Conservation (phyloP, 2,113 vertebrate species). For the Peromyscus leucopus region DNA sequence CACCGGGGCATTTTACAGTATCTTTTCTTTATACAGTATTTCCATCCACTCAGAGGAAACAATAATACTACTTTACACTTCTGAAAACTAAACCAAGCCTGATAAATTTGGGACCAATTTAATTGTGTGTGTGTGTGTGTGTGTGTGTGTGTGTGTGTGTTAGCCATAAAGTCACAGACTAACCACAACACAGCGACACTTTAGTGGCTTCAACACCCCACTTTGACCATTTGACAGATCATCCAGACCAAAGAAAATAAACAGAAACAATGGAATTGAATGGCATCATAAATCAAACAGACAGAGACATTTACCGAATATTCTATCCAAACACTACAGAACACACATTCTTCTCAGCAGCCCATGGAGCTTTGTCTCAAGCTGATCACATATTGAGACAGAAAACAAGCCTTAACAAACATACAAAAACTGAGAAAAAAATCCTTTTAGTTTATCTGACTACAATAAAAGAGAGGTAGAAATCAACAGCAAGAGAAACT, state of each 20-base stretch:
- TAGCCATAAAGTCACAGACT: neutral
- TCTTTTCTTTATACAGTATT: too few species aligned
- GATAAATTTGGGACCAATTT: neutral
- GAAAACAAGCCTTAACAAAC: neutral
- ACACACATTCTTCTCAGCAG: neutral
- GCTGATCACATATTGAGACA: neutral
- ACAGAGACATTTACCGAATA: neutral
- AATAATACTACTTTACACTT: neutral
- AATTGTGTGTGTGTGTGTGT: neutral
- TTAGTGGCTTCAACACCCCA: neutral
- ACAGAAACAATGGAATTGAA: neutral
- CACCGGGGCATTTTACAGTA: too few species aligned
- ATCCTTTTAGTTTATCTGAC: neutral
- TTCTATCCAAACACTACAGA: neutral
- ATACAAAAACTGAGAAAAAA: neutral
- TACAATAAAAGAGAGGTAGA: neutral
- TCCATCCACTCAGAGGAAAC: neutral
- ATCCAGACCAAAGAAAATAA: neutral
- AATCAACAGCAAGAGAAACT: neutral
- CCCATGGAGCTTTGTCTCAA: neutral
- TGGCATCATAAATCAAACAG: neutral
- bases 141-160: neutral
- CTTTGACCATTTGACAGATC: neutral
- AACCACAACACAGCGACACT: neutral
- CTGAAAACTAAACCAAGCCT: neutral